Evolutionary conservation across 2,113 vertebrate genomes (phyloP).

Genomic region (Dryoscopus gambensis): DNA sequence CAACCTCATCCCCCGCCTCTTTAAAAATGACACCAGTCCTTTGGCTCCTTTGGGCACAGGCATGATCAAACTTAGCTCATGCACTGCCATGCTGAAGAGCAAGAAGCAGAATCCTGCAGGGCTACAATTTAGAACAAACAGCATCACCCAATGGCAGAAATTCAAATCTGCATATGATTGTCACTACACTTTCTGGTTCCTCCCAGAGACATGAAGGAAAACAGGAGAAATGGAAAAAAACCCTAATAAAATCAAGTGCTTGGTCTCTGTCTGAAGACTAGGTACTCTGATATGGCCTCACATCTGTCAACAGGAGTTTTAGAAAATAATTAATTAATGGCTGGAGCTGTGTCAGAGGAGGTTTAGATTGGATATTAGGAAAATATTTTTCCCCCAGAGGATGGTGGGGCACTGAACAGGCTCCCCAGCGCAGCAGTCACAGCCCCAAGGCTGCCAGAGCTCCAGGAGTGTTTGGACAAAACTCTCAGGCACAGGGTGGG

Average conservation of each 20-base stretch:
- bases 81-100: not conserved
- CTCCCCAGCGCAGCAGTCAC: not conserved
- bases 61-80: not conserved
- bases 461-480: not conserved
- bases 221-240: not conserved
- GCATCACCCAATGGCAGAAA: conserved; percentile 44
- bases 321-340: not conserved
- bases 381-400: not conserved
- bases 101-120: not conserved
- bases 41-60: not conserved
- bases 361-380: not conserved
- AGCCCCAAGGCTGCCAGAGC: not conserved
- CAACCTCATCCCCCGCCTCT: not conserved
- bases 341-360: not conserved
- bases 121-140: not conserved
- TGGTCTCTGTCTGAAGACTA: not conserved
- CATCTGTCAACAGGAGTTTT: not conserved
- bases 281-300: not conserved
- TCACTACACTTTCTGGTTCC: not conserved
- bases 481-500: not conserved
- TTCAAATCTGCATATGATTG: not conserved
- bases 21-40: not conserved
- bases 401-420: not conserved
- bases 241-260: not conserved
- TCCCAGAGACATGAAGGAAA: not conserved